Evolutionary conservation across 2,888 invertebrate genomes (phyloP), one percentile per base, ranked within the genome.

Genomic region (Neoscelio sp.): DNA sequence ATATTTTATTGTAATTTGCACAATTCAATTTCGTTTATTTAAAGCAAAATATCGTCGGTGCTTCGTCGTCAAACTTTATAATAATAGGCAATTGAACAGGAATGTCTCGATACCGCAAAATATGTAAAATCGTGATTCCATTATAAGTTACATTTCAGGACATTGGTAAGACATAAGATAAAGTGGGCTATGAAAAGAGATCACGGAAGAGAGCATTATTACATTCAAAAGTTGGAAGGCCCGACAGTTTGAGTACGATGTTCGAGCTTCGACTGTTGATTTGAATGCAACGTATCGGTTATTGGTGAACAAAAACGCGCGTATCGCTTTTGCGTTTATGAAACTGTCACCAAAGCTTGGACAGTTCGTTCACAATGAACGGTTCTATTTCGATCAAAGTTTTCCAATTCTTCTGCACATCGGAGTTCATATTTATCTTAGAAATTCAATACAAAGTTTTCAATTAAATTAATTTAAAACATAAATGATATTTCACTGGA

Each of bases 271-370:
- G 23, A 23, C 3, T 23, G 28, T 28, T 28, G 26, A 46, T 46
- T 42, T 60, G 60, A 60, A 60, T 60, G 13, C 46, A 28, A 12
- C 60, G 6, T 60, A 46, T 60, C 46, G 35, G 33, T 60, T 60
- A 60, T 60, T 60, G 33, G 33, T 44, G 33, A 60, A 60, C 60
- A 60, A 60, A 60, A 56, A 42, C 28, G 15, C 46, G 12, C 44
- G 20, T 60, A 60, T 60, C 60, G 20, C 44, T 60, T 46, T 30
- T 30, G 33, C 44, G 20, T 46, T 42, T 30, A 17, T 28, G 10
- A 23, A 35, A 28, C 58, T 42, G 58, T 40, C 56, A 13, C 3
- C 26, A 13, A 4, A 7, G 13, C 10, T 1, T 3, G 20, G 58
- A 58, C 28, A 42, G 28, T 15, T 28, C 15, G 42, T 15, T 4